These are phyloP conservation scores for Lasioglossum oenotherae DNA, from an alignment of 2,888 invertebrate species.

Conservation along the genomic window DNA sequence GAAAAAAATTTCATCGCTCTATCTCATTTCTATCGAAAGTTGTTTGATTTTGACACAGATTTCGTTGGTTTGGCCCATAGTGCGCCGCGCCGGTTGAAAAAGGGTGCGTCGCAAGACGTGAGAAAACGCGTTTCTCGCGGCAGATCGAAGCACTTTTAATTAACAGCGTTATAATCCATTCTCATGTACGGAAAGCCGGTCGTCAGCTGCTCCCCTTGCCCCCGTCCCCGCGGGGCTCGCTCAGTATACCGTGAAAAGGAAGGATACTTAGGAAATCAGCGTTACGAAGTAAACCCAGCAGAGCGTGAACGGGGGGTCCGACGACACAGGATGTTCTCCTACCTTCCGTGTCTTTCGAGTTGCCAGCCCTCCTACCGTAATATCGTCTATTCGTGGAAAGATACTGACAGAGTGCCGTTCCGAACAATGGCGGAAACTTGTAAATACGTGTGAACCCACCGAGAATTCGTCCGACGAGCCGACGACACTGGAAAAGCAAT, in stretches of 20 bases:
- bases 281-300: slow-evolving; percentile 79
- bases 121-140: slow-evolving; percentile 37
- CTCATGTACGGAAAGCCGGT: slow-evolving; percentile 41
- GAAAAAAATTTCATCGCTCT: no score
- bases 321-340: slow-evolving; percentile 78
- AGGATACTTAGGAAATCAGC: slow-evolving; percentile 80
- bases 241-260: slow-evolving; percentile 66
- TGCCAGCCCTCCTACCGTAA: slow-evolving; percentile 64
- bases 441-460: slow-evolving; percentile 66
- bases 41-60: no score
- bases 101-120: slow-evolving; percentile 36
- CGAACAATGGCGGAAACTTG: slow-evolving; percentile 63
- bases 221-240: slow-evolving; percentile 23
- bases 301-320: slow-evolving; percentile 77
- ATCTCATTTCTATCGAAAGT: no score
- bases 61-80: no score
- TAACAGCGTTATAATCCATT: slow-evolving; percentile 52
- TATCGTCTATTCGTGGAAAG: slow-evolving; percentile 74
- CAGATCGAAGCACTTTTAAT: slow-evolving; percentile 55
- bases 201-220: slow-evolving; percentile 15
- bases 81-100: slow-evolving; percentile 15
- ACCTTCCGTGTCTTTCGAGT: slow-evolving; percentile 76
- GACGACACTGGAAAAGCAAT: slow-evolving; percentile 19
- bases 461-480: slow-evolving; percentile 22
- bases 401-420: slow-evolving; percentile 61